A percentile compares a stretch with the other conserved stretches of the same genome.
phyloP scores from a whole-genome alignment of 2,888 invertebrate species.

The Serripes groenlandicus region DNA sequence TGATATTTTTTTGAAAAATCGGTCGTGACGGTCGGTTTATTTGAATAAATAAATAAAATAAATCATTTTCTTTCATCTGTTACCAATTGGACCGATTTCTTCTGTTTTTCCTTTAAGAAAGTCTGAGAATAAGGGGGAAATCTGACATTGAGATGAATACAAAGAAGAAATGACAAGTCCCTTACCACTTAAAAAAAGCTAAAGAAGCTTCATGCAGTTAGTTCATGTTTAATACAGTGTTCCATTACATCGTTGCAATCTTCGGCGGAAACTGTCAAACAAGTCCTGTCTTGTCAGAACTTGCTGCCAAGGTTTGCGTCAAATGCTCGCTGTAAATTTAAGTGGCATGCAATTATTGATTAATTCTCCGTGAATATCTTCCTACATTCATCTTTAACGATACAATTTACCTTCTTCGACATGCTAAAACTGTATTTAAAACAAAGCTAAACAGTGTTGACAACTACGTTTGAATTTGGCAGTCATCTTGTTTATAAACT shows the following conservation, averaged over 20 bases:
- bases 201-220: conserved; percentile 18
- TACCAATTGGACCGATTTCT: too few species aligned
- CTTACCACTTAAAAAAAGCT: background rate
- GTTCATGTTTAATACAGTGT: background rate
- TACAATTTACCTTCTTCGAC: conserved; percentile 52
- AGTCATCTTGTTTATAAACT: conserved; percentile 55
- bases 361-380: background rate
- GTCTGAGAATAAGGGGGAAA: too few species aligned
- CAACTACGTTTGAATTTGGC: conserved; percentile 58
- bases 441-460: background rate
- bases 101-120: too few species aligned
- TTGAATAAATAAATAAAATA: too few species aligned
- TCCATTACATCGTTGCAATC: background rate
- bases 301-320: background rate
- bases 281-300: conserved; percentile 22
- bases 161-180: too few species aligned
- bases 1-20: too few species aligned
- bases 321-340: background rate
- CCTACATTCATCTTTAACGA: background rate
- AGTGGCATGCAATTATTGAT: background rate
- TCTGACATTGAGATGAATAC: too few species aligned
- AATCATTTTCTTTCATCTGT: too few species aligned
- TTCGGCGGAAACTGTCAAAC: conserved; percentile 26
- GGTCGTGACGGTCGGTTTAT: too few species aligned
- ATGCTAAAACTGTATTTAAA: background rate